A percentile compares a stretch with the other conserved stretches of the same genome.
These are phyloP conservation scores for Crematogaster levior DNA, from an alignment of 2,888 invertebrate species.

Conservation along the genomic window DNA sequence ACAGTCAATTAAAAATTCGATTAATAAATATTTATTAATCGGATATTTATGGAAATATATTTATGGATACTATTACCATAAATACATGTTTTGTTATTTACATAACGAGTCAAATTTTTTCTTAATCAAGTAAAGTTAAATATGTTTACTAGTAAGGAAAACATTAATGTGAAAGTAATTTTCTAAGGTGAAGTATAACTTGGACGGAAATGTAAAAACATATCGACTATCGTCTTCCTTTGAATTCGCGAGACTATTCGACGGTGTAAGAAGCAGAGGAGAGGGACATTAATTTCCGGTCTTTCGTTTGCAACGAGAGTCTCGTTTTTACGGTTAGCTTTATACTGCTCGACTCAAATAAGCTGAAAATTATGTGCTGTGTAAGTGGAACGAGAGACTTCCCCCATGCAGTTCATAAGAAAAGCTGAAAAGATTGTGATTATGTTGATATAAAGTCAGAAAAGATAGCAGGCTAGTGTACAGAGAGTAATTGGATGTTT, in stretches of 20 bases:
- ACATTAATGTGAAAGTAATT: constrained; percentile 23
- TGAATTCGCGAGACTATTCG: constrained; percentile 11
- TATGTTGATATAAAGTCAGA: constrained; percentile 27
- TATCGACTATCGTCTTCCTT: constrained; percentile 1
- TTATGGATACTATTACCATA: background rate
- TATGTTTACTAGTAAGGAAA: background rate
- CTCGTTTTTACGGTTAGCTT: constrained; percentile 68
- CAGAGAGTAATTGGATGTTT: constrained; percentile 32
- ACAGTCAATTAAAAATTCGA: background rate
- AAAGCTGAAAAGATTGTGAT: constrained; percentile 51
- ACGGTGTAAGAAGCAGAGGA: constrained; percentile 58
- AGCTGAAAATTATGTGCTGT: constrained; percentile 67
- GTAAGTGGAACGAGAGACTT: constrained; percentile 57
- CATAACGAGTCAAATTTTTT: background rate
- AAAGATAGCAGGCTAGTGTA: constrained; percentile 12
- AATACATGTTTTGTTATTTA: background rate
- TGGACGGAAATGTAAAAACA: constrained; percentile 44
- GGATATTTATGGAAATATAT: too few relatives aligned
- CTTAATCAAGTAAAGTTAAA: background rate
- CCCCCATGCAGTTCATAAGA: background rate
- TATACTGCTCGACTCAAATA: constrained; percentile 64
- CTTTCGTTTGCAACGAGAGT: constrained; percentile 60
- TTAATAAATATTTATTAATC: background rate
- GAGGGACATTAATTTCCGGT: constrained; percentile 71
- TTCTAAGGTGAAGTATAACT: constrained; percentile 36